Evolutionary conservation across 2,888 invertebrate genomes (phyloP).

Genomic region (Ligdia adustata): DNA sequence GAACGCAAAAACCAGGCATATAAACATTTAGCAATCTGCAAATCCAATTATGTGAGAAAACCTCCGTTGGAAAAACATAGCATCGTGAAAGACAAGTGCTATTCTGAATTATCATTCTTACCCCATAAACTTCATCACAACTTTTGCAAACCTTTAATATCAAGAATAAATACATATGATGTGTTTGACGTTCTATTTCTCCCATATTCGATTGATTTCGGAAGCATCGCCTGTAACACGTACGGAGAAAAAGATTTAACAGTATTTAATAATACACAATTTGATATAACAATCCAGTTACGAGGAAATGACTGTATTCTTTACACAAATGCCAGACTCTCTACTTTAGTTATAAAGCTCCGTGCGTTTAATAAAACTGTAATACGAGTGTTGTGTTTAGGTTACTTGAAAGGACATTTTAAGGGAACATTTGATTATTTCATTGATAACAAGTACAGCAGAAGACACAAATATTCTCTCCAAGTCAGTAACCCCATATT

Average conservation of each 20-base stretch:
- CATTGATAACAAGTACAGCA: conserved; percentile 59
- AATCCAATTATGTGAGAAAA: conserved; percentile 43
- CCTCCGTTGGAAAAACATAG: conserved; percentile 43
- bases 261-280: conserved; percentile 63
- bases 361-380: conserved; percentile 46
- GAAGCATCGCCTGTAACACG: conserved; percentile 60
- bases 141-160: conserved; percentile 51
- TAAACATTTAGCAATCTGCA: conserved; percentile 51
- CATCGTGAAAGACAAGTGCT: conserved; percentile 51
- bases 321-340: conserved; percentile 55
- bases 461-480: conserved; percentile 60
- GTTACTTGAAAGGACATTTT: conserved; percentile 52
- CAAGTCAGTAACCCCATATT: conserved; percentile 60
- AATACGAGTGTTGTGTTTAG: conserved; percentile 56
- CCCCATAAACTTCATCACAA: conserved; percentile 33
- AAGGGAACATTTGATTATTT: conserved; percentile 58
- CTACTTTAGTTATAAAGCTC: conserved; percentile 48
- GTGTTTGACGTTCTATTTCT: conserved; percentile 57
- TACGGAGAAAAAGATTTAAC: conserved; percentile 55
- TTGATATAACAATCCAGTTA: conserved; percentile 53
- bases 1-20: conserved; percentile 46
- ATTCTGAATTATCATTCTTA: conserved; percentile 33
- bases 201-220: conserved; percentile 64
- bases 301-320: conserved; percentile 49
- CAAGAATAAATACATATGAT: conserved; percentile 50